Evolutionary conservation across 1,140 invertebrate genomes (phyloP).

Genomic region (Trypoxylus dichotomus): DNA sequence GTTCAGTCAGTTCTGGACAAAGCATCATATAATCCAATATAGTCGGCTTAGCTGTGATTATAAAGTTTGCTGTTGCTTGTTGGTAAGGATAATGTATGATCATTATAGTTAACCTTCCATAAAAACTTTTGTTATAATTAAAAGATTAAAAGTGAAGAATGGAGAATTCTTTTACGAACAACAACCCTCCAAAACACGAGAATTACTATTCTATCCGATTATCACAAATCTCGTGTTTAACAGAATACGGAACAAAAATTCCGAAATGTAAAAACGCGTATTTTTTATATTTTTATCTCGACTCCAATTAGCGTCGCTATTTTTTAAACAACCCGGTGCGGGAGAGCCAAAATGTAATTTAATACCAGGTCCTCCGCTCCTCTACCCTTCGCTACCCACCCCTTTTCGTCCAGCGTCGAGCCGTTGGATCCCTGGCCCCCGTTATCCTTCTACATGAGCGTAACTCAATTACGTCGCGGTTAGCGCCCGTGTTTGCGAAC

Average conservation of each 20-base stretch:
- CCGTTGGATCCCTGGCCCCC: neutral
- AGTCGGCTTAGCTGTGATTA: too few species aligned
- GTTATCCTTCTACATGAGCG: neutral
- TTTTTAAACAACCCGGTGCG: neutral
- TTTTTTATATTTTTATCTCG: neutral
- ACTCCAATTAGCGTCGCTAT: neutral
- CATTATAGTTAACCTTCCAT: too few species aligned
- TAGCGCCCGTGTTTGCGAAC: neutral
- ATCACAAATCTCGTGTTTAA: neutral
- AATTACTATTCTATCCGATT: too few species aligned
- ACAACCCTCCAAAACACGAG: neutral
- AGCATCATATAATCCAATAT: too few species aligned
- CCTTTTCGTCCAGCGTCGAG: neutral
- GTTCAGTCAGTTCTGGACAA: too few species aligned
- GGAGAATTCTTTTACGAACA: neutral
- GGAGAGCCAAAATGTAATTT: neutral
- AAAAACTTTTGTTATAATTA: too few species aligned
- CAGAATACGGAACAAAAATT: neutral
- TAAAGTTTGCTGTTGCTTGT: too few species aligned
- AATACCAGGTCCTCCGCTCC: neutral
- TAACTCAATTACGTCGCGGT: neutral
- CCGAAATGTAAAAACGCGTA: neutral
- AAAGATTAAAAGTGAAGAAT: too few species aligned
- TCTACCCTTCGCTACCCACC: neutral
- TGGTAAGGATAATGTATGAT: too few species aligned